Evolutionary conservation across 2,888 invertebrate genomes (phyloP).

Genomic region (Automeris io): DNA sequence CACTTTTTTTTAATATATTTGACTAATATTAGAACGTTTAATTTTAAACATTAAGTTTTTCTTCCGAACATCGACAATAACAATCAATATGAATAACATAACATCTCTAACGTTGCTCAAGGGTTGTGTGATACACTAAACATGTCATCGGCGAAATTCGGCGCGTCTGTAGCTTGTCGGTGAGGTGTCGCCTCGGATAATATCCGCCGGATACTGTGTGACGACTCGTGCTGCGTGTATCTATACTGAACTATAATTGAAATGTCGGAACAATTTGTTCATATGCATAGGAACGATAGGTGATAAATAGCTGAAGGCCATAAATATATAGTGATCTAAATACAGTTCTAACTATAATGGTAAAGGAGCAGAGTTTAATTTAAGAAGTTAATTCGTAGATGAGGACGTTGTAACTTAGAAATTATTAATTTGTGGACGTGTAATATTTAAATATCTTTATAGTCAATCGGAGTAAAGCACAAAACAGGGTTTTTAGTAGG

Average conservation of each 20-base stretch:
- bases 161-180: conserved; percentile 43
- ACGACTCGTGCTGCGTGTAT: conserved; percentile 33
- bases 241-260: conserved; percentile 68
- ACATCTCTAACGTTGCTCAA: conserved; percentile 18
- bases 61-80: background rate
- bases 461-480: too few species aligned
- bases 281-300: conserved; percentile 18
- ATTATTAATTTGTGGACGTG: too few species aligned
- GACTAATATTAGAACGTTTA: too few species aligned
- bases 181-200: conserved; percentile 48
- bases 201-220: conserved; percentile 68
- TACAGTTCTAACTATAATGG: conserved; percentile 8
- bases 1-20: too few species aligned
- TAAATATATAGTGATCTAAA: background rate
- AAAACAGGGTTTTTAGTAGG: too few species aligned
- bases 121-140: conserved; percentile 44
- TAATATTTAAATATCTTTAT: too few species aligned
- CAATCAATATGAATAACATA: background rate
- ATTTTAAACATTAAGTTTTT: background rate
- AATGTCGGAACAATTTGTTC: conserved; percentile 64
- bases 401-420: background rate
- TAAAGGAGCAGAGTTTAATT: background rate
- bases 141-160: conserved; percentile 64
- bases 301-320: background rate
- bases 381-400: background rate